phyloP scores from a whole-genome alignment of 2,113 vertebrate genomes.

The Lontra canadensis region DNA sequence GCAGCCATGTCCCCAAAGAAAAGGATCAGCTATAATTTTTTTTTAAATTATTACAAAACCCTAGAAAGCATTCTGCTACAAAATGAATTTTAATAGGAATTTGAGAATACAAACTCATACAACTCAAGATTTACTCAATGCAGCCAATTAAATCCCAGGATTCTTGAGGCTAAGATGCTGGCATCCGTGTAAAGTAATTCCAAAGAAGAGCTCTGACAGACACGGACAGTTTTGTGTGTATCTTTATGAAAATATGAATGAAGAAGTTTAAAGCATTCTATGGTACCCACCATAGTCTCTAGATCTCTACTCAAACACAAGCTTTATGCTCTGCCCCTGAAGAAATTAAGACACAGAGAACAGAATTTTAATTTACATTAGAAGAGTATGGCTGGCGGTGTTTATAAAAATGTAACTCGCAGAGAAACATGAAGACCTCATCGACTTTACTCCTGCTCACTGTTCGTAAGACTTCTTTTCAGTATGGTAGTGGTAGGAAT shows the following conservation, averaged over 20 bases:
- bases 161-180: not conserved
- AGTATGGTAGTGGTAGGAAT: not conserved
- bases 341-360: not conserved
- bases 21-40: not conserved
- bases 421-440: not conserved
- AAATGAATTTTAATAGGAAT: slow-evolving; percentile 31
- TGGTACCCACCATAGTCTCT: not conserved
- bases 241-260: not conserved
- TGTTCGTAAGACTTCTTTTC: slow-evolving; percentile 14
- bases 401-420: slow-evolving; percentile 34
- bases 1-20: slow-evolving; percentile 1
- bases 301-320: not conserved
- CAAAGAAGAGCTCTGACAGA: not conserved
- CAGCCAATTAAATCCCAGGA: slow-evolving; percentile 14
- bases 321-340: not conserved
- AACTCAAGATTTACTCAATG: slow-evolving; percentile 3
- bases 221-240: not conserved
- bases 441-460: not conserved
- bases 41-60: not conserved
- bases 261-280: not conserved
- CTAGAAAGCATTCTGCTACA: not conserved
- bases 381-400: not conserved
- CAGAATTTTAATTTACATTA: not conserved
- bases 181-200: not conserved
- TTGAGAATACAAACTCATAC: slow-evolving; percentile 12